Evolutionary conservation across 1,140 invertebrate genomes (phyloP), one percentile per base, ranked within the genome.

Genomic region (Zaprionus africanus): DNA sequence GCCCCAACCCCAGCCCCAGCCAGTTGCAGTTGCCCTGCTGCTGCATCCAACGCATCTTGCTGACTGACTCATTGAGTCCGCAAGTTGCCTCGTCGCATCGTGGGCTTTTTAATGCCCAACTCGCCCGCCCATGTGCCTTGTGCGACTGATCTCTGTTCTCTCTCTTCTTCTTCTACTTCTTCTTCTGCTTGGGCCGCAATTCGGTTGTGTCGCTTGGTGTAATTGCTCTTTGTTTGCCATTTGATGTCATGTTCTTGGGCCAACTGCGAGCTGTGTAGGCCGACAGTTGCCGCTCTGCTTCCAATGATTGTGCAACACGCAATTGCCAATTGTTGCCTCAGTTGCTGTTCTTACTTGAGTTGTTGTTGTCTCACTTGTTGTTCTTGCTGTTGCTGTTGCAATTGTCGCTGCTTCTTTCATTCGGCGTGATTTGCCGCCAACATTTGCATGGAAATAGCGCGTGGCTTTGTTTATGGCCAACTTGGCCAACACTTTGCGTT

Each of bases 221-320:
- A 87, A 87, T 87, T 87, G 83, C 77, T 81, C 85, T 90, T 87
- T 87, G 83, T 87, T 87, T 87, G 85, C 83, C 85, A 69, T 87
- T 87, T 84, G 83, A 81, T 87, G 83, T 87, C 83, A 87, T 87
- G 83, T 87, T 87, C 85, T 81, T 67, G 46, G 58, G 62, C 7
- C 2, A 17, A 17, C 28, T 34, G 28, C 31, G 9, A 34, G 7
- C 9, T 84, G 83, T 84, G 83, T 87, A 81, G 81, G 84, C 69
- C 22, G 65, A 11, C 66, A 56, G 73, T 81, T 63, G 41, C 62
- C 72, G 65, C 53, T 69, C 58, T 76, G 74, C 61, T 72, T 38
- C 61, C 84, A 83, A 86, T 79, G 83, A 88, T 86, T 86, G 84
- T 88, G 83, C 83, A 86, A 88, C 83, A 86, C 83, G 82, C 82